phyloP scores from a whole-genome alignment of 2,797 vertebrate species.

The Platyrinchus mystaceus region DNA sequence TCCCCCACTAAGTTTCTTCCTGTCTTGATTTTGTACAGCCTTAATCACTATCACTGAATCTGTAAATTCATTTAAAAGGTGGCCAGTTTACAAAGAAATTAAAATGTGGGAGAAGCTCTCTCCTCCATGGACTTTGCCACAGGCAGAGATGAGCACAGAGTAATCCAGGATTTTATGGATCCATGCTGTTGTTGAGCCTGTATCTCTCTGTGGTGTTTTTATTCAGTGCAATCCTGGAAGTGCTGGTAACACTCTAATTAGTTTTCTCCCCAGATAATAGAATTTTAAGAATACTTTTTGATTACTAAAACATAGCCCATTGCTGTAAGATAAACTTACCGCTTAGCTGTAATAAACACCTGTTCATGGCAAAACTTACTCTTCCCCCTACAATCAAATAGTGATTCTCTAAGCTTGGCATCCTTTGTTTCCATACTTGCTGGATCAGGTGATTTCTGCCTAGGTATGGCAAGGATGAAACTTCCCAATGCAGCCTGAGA shows the following conservation, averaged over 20 bases:
- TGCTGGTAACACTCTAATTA: background rate
- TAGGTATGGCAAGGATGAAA: background rate
- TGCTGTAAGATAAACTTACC: background rate
- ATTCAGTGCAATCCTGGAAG: background rate
- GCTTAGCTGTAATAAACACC: background rate
- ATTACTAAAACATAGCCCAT: background rate
- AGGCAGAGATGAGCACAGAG: background rate
- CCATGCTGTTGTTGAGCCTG: background rate
- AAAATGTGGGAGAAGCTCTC: background rate
- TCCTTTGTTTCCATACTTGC: background rate
- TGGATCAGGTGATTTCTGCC: background rate
- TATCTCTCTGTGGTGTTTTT: accelerated
- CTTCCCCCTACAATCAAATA: background rate
- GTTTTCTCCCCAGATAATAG: background rate
- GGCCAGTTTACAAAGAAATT: background rate
- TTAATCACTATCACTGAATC: background rate
- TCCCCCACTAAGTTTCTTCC: slow-evolving; percentile 48
- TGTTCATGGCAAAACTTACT: background rate
- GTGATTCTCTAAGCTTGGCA: background rate
- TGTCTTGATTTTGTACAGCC: background rate
- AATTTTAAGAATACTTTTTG: background rate
- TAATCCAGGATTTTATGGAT: background rate
- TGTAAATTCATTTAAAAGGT: background rate
- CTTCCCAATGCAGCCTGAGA: background rate
- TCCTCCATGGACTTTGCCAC: background rate